Evolutionary conservation across 2,888 invertebrate species (phyloP).

Genomic region (Tetanocera ferruginea): DNA sequence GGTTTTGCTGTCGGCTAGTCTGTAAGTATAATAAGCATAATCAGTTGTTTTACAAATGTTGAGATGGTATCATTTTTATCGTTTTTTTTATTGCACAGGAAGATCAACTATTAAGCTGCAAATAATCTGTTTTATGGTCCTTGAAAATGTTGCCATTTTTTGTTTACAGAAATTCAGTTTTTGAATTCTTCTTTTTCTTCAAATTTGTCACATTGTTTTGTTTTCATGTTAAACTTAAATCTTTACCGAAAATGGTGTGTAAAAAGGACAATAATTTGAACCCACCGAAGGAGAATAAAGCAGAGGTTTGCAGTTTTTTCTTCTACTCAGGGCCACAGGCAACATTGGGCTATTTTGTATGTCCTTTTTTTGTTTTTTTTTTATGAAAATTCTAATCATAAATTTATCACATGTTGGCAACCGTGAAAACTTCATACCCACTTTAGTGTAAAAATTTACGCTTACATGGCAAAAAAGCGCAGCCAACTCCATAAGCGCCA

Average conservation of each 20-base stretch:
- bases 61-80: background rate
- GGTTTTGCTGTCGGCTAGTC: background rate
- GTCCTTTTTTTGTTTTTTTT: background rate
- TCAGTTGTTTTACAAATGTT: slow-evolving; percentile 26
- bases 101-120: too few relatives aligned
- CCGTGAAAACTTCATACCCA: slow-evolving; percentile 1
- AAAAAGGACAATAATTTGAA: too few relatives aligned
- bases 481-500: background rate
- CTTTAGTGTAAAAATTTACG: background rate
- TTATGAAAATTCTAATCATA: background rate
- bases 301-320: too few relatives aligned
- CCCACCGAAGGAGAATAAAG: too few relatives aligned
- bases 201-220: too few relatives aligned
- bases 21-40: slow-evolving; percentile 12
- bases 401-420: background rate
- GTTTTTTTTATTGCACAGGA: background rate
- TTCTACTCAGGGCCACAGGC: too few relatives aligned
- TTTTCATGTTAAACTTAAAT: too few relatives aligned
- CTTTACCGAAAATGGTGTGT: too few relatives aligned
- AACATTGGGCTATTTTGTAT: too few relatives aligned
- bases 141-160: background rate
- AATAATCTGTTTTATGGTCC: background rate
- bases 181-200: too few relatives aligned
- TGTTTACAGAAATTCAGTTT: background rate
- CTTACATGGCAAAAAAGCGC: background rate